Evolutionary conservation across 1,140 invertebrate species (phyloP), one percentile per base, ranked within the genome.

Genomic region (Paracyclopina nana): DNA sequence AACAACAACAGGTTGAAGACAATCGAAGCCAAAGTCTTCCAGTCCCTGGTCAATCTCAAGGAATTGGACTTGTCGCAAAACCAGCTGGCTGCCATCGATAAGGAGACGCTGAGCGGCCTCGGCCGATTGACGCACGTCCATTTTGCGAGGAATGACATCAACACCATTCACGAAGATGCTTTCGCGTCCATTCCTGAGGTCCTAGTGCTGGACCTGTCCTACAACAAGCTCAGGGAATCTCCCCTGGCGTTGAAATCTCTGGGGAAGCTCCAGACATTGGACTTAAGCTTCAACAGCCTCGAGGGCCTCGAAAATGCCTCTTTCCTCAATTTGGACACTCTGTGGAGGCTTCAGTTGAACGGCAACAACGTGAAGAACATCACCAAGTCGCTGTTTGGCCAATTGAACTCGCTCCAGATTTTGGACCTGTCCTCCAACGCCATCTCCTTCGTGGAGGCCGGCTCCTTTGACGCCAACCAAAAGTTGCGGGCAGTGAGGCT

Each of bases 341-440:
- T 88, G 20, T 86, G 80, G 4, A 80, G 82, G 1, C 65, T 87
- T n/a, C 65, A 81, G 43, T 59, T 87, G 51, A 83, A 85, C 55
- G 79, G 83, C 55, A 88, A 88, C 63, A 63, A 69, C 31, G 72
- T 76, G 11, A 72, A 71, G 2, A 69, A 75, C 6, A 68, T 75
- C 27, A 72, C 72, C 60, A 65, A 70, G 50, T 72, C 72, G 55
- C 77, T 79, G 58, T 79, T 90, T 55, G 79, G 78, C 12, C 80
- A 85, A 55, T 62, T 87, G 57, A 76, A 76, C 0, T 78, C 75
- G 52, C 64, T 90, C 45, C 80, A 84, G 68, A 81, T 84, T 1
- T 63, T 88, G 0, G 87, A 86, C 64, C 68, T 88, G 26, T 82
- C 83, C 16, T 77, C 81, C 60, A 88, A 90, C 67, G 82, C 82